Base-by-base conservation (phyloP, 2,113 vertebrate genomes). In the Epinephelus lanceolatus region DNA sequence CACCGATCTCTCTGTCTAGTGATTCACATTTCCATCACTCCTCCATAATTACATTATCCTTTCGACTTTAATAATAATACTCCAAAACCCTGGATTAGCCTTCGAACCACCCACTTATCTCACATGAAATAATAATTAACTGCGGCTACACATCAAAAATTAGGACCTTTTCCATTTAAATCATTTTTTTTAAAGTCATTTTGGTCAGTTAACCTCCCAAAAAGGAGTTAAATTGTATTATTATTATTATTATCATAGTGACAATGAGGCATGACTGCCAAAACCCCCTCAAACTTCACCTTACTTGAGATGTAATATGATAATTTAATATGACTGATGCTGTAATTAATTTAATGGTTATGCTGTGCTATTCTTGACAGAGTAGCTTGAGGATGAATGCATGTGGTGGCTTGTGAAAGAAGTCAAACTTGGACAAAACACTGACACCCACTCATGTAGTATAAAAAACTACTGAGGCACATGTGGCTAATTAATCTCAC, bases 311-410 rank as follows among this genome's bases (percentile, higher is more conserved):
- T 19, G 17, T 55, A 23, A 68, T 57, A 78, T 65, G 4, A 52
- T 59, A 21, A 84, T 59, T 53, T 60, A 60, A 12, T 23, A 4
- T 59, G 68, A 51, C 8, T 61, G 21, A 56, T 40, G 68, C 7
- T 61, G 61, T 53, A 30, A 40, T 47, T 55, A 65, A 49, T 67
- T 67, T 55, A 65, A 33, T 65, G n/a, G 23, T 77, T 68, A 69
- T 45, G 27, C 5, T 17, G 2, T 7, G 21, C 18, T 51, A 33
- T 81, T 62, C 65, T 55, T 56, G 27, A 66, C 8, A 6, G 66
- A 30, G 15, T 60, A 59, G 42, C 30, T 74, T 65, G 57, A 11
- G 40, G 74, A 69, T 63, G 33, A 72, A 84, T 73, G 45, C 45
- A 0, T 53, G 70, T 42, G 47, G 33, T 2, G 1, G n/a, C 68